Percentiles rank a stretch among this genome's conserved stretches.
These are phyloP conservation scores for Poecile atricapillus DNA, from an alignment of 2,113 vertebrate genomes.

Conservation along the genomic window DNA sequence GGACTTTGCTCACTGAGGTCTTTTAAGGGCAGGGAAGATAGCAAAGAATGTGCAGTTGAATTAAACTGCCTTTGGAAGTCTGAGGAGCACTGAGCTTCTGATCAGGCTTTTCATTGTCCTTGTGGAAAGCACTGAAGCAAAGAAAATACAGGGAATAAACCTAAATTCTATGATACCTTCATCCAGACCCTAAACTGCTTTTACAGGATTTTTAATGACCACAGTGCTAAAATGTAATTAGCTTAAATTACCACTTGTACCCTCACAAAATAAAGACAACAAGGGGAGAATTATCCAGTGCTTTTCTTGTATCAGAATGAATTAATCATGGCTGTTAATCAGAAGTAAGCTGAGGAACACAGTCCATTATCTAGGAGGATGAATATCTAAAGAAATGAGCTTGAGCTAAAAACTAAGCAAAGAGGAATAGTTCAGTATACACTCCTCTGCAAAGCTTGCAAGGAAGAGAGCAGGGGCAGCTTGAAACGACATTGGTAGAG, in stretches of 20 bases:
- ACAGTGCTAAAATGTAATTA: background rate
- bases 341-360: background rate
- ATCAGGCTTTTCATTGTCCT: background rate
- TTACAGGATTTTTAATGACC: background rate
- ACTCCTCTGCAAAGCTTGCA: background rate
- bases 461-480: background rate
- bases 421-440: background rate
- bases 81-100: background rate
- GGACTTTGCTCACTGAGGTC: background rate
- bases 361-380: background rate
- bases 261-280: background rate
- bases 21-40: background rate
- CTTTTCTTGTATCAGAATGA: background rate
- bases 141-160: background rate
- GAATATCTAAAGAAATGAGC: background rate
- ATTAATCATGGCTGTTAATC: background rate
- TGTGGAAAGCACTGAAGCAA: background rate
- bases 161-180: background rate
- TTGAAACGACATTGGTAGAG: background rate
- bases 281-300: background rate
- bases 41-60: background rate
- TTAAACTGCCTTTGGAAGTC: background rate
- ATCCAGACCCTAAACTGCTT: background rate
- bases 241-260: background rate
- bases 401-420: background rate